phyloP scores from a whole-genome alignment of 2,113 vertebrate species.

The Merops nubicus region DNA sequence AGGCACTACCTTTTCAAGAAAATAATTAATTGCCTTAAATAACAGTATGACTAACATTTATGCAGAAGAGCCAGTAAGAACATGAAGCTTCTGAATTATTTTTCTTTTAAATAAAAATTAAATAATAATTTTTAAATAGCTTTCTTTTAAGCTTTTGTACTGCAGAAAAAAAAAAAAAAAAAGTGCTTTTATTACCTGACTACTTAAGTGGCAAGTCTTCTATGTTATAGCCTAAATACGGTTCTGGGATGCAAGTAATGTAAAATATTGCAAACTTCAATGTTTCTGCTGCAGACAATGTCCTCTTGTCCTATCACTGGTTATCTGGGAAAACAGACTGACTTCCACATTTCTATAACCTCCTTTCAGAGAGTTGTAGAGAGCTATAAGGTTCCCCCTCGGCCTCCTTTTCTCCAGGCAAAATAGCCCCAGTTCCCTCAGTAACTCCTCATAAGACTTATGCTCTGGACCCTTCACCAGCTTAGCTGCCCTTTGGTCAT shows the following conservation, averaged over 20 bases:
- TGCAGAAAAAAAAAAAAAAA: too few species aligned
- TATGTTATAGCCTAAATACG: not conserved
- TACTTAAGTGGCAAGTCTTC: not conserved
- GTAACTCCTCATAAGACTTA: too few species aligned
- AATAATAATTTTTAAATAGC: too few species aligned
- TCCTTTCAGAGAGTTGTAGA: too few species aligned
- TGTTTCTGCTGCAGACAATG: not conserved
- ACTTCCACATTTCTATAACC: too few species aligned
- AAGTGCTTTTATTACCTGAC: not conserved
- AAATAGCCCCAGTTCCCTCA: too few species aligned
- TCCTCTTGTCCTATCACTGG: too few species aligned
- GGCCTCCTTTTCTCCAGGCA: too few species aligned
- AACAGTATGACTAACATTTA: not conserved
- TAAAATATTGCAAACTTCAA: not conserved
- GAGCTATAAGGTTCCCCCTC: too few species aligned
- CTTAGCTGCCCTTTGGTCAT: too few species aligned
- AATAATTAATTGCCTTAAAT: not conserved
- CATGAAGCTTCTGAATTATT: not conserved
- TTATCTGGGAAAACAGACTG: not conserved
- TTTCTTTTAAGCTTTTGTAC: not conserved
- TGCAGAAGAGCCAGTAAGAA: not conserved
- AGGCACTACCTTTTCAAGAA: not conserved
- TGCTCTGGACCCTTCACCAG: too few species aligned
- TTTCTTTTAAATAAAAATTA: slow-evolving; percentile 2
- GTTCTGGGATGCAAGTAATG: not conserved